phyloP scores from a whole-genome alignment of 2,888 invertebrate genomes.

The Caradrina kadenii region DNA sequence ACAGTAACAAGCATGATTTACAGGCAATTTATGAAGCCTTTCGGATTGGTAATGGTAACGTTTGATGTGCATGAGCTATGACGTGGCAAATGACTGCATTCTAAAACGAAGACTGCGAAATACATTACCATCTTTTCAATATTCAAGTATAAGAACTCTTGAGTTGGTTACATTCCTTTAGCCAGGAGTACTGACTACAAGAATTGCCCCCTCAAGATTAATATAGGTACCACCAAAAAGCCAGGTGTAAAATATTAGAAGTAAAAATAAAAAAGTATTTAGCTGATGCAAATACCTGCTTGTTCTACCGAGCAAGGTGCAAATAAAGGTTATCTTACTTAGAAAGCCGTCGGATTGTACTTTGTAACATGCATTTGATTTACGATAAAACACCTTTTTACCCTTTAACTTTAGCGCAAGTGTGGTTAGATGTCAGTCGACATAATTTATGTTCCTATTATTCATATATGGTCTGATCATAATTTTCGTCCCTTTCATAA shows the following conservation, averaged over 20 bases:
- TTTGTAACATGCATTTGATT: slow-evolving; percentile 41
- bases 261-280: not conserved
- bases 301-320: slow-evolving; percentile 2
- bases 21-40: slow-evolving; percentile 45
- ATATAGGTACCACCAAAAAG: not conserved
- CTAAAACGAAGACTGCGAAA: slow-evolving; percentile 1
- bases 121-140: not conserved
- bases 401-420: slow-evolving; percentile 33
- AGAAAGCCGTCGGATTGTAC: slow-evolving; percentile 36
- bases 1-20: slow-evolving; percentile 42
- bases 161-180: not conserved
- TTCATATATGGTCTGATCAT: slow-evolving; percentile 29
- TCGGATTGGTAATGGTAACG: slow-evolving; percentile 38
- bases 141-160: not conserved
- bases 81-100: slow-evolving; percentile 15
- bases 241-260: not conserved
- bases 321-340: slow-evolving; percentile 33
- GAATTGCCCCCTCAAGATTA: not conserved
- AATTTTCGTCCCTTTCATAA: slow-evolving; percentile 45
- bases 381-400: slow-evolving; percentile 37
- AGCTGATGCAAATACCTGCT: slow-evolving; percentile 17
- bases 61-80: slow-evolving; percentile 27
- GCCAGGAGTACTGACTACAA: not conserved
- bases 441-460: slow-evolving; percentile 19
- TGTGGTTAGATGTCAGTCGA: slow-evolving; percentile 11